These are phyloP conservation scores for Chaetodon trifasciatus DNA, from an alignment of 2,797 vertebrate species.

Conservation along the genomic window DNA sequence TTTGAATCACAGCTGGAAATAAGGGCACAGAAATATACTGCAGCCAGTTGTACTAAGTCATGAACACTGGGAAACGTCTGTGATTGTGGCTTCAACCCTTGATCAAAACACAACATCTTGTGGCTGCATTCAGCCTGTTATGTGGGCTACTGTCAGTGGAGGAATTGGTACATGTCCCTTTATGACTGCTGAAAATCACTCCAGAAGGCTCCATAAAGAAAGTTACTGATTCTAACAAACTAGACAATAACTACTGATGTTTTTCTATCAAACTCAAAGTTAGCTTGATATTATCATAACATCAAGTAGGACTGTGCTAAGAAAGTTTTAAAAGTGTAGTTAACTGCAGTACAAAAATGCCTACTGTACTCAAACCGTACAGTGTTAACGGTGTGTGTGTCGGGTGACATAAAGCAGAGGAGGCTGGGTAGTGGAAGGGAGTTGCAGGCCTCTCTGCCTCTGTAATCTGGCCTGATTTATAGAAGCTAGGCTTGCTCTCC, in stretches of 20 bases:
- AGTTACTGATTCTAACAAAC: slow-evolving; percentile 2
- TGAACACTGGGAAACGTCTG: slow-evolving; percentile 21
- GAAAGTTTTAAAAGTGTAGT: neutral
- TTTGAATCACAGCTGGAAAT: slow-evolving; percentile 25
- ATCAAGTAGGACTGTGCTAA: neutral
- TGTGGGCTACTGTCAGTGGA: slow-evolving; percentile 8
- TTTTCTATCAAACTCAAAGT: slow-evolving; percentile 31
- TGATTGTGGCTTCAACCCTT: slow-evolving; percentile 44
- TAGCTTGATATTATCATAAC: neutral
- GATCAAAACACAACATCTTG: slow-evolving; percentile 53
- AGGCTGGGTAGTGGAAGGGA: slow-evolving; percentile 90
- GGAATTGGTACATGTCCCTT: slow-evolving; percentile 6
- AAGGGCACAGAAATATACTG: slow-evolving; percentile 14
- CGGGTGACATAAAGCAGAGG: slow-evolving; percentile 97
- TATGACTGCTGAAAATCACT: neutral
- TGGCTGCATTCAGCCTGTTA: slow-evolving; percentile 25
- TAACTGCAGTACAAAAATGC: neutral
- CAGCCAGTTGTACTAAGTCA: slow-evolving; percentile 25
- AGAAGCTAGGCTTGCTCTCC: slow-evolving; percentile 86
- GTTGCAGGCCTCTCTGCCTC: slow-evolving; percentile 88
- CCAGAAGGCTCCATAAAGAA: slow-evolving; percentile 1
- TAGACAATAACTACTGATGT: neutral
- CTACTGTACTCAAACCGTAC: slow-evolving; percentile 34
- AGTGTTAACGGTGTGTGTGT: slow-evolving; percentile 88
- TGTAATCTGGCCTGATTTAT: slow-evolving; percentile 99